Evolutionary conservation across 2,888 invertebrate genomes (phyloP).

Genomic region (Drosophila subsilvestris): DNA sequence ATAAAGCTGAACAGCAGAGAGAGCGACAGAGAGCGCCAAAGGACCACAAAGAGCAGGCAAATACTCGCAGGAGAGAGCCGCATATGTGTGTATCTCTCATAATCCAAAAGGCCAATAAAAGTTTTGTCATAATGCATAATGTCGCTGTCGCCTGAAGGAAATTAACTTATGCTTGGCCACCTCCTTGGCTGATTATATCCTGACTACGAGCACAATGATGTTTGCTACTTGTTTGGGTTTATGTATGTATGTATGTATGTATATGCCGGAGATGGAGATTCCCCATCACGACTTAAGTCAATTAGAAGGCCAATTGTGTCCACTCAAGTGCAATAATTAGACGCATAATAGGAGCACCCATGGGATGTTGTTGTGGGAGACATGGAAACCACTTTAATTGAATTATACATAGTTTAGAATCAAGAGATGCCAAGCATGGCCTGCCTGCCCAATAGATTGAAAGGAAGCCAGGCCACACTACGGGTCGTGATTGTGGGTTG

Average conservation of each 20-base stretch:
- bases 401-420: slow-evolving; percentile 11
- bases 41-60: neutral
- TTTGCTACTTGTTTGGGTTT: neutral
- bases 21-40: slow-evolving; percentile 5
- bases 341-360: slow-evolving; percentile 7
- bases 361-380: neutral
- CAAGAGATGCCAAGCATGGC: neutral
- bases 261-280: neutral
- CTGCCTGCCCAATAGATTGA: no score
- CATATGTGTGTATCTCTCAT: slow-evolving; percentile 3
- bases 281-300: slow-evolving; percentile 44
- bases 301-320: slow-evolving; percentile 50
- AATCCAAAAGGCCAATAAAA: slow-evolving; percentile 57
- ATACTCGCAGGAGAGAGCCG: neutral
- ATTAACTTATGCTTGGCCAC: neutral
- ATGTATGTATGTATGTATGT: no score
- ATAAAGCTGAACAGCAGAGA: slow-evolving; percentile 27
- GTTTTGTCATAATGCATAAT: slow-evolving; percentile 58
- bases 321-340: slow-evolving; percentile 59
- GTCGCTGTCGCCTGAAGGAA: neutral
- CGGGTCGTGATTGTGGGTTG: neutral
- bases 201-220: neutral
- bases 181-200: neutral
- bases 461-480: no score
- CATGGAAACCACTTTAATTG: slow-evolving; percentile 15